Conservation (phyloP, 1,140 invertebrate genomes). For the Drosophila truncata region DNA sequence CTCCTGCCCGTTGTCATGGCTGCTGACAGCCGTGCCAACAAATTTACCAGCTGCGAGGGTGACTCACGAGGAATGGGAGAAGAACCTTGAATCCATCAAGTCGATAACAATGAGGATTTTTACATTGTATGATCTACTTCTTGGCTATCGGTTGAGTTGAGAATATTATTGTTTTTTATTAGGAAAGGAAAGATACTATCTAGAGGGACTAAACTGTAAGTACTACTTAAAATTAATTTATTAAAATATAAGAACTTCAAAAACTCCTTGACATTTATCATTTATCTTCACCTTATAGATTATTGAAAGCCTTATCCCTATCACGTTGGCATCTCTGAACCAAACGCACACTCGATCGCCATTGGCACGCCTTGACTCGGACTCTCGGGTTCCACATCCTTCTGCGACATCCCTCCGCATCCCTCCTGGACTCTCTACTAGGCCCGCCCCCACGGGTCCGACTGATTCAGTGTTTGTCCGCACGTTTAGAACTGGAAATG, state of each 20-base stretch:
- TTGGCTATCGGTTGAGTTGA: no score
- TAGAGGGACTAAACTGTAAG: background rate
- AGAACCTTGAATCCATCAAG: background rate
- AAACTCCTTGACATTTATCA: background rate
- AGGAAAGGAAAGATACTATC: background rate
- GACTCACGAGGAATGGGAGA: background rate
- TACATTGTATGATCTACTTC: no score
- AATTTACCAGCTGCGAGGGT: constrained; percentile 11
- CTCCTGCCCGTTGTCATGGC: constrained; percentile 58
- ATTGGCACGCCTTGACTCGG: constrained; percentile 22
- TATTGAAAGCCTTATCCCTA: background rate
- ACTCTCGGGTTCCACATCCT: constrained; percentile 17
- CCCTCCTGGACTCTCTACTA: background rate
- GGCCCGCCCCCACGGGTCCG: constrained; percentile 5
- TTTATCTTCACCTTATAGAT: background rate
- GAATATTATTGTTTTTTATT: no score
- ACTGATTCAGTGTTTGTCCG: constrained; percentile 68
- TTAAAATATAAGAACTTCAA: background rate
- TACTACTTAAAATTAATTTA: background rate
- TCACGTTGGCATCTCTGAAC: constrained; percentile 37
- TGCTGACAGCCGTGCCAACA: constrained; percentile 79
- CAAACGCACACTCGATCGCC: constrained; percentile 42
- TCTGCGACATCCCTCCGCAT: constrained; percentile 1
- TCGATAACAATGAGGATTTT: background rate
- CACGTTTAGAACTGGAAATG: constrained; percentile 83